Evolutionary conservation across 2,797 vertebrate genomes (phyloP).

Genomic region (Orientallactaga sibirica): DNA sequence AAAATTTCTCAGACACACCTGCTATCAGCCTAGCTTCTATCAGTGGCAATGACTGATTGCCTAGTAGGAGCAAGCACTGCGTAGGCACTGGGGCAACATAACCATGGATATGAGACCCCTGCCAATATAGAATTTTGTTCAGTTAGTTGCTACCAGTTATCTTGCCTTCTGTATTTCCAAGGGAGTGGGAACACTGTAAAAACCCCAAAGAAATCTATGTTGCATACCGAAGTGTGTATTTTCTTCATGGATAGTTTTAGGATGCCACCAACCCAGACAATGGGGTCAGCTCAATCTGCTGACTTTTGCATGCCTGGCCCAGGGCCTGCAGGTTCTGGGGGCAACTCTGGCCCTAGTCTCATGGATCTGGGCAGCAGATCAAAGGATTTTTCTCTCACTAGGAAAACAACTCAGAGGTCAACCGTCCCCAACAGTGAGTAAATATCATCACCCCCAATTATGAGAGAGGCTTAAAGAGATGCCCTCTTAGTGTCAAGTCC

Average conservation of each 20-base stretch:
- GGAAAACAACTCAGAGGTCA: slow-evolving; percentile 68
- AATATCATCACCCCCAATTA: neutral
- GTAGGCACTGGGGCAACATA: neutral
- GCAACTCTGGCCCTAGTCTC: neutral
- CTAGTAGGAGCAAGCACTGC: neutral
- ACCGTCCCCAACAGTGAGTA: neutral
- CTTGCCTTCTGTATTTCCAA: slow-evolving; percentile 14
- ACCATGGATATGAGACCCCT: neutral
- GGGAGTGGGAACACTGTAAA: neutral
- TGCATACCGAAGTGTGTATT: neutral
- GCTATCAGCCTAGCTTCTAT: neutral
- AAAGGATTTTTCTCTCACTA: slow-evolving; percentile 30
- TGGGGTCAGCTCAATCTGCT: neutral
- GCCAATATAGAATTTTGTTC: neutral
- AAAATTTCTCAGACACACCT: neutral
- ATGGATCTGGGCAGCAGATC: neutral
- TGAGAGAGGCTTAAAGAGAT: neutral
- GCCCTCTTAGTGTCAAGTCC: neutral
- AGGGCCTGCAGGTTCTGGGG: neutral
- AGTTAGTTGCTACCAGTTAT: neutral
- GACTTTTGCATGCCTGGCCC: neutral
- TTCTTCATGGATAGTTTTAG: neutral
- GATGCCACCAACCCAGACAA: neutral
- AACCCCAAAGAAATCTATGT: neutral
- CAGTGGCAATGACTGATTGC: no score